Conservation (phyloP, 2,888 invertebrate species). For the Piscicola geometra region DNA sequence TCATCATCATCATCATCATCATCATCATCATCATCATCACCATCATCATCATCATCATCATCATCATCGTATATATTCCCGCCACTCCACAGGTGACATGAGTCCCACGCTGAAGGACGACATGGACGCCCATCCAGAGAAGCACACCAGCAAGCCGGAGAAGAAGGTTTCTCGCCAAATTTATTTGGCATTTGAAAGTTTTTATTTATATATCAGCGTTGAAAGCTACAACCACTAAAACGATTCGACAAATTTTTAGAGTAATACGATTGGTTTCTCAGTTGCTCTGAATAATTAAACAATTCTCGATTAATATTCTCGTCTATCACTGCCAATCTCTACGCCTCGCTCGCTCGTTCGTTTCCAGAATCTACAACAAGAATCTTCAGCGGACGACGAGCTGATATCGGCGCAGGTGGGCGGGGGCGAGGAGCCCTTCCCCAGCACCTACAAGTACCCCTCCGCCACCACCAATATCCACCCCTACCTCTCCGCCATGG, state of each 20-base stretch:
- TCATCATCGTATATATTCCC: too few relatives aligned
- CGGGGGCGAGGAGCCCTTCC: slow-evolving; percentile 19
- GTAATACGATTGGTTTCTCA: too few relatives aligned
- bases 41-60: too few relatives aligned
- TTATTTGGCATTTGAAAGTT: too few relatives aligned
- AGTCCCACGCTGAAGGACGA: slow-evolving; percentile 36
- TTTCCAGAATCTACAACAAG: slow-evolving; percentile 30
- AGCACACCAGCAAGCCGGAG: slow-evolving; percentile 13
- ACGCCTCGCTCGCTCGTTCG: background rate
- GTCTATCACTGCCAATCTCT: background rate
- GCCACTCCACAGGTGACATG: slow-evolving; percentile 22
- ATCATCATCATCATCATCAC: too few relatives aligned
- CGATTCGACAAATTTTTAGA: too few relatives aligned
- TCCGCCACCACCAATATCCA: slow-evolving; percentile 98
- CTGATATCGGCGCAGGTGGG: background rate
- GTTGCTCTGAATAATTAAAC: too few relatives aligned
- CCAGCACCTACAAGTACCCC: slow-evolving; percentile 71
- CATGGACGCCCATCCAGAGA: slow-evolving; percentile 40
- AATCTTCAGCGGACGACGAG: slow-evolving; percentile 32
- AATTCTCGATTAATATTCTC: background rate
- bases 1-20: too few relatives aligned
- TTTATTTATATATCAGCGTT: too few relatives aligned
- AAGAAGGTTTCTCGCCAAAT: slow-evolving; percentile 11
- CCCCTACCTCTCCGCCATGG: slow-evolving; percentile 95
- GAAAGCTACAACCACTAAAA: too few relatives aligned